phyloP scores from a whole-genome alignment of 2,888 invertebrate genomes.

The Sinelater perroti region DNA sequence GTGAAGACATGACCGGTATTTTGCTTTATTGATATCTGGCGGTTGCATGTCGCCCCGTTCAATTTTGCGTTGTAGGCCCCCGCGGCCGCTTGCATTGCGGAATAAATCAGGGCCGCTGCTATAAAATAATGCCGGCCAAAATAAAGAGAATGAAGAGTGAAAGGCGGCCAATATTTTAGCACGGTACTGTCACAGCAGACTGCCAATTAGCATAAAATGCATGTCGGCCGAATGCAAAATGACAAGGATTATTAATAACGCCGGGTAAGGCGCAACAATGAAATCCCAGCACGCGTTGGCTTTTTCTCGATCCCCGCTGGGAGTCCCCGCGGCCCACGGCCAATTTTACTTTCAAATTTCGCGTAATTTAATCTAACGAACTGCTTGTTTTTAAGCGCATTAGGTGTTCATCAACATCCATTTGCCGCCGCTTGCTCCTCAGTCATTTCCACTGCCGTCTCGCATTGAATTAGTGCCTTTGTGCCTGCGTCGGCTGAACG shows the following conservation, averaged over 20 bases:
- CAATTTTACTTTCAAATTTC: slow-evolving; percentile 24
- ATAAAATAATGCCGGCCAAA: slow-evolving; percentile 5
- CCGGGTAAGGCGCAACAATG: slow-evolving; percentile 11
- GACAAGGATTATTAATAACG: slow-evolving; percentile 16
- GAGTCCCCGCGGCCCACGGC: slow-evolving; percentile 25
- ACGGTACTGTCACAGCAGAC: slow-evolving; percentile 11
- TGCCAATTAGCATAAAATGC: slow-evolving; percentile 21
- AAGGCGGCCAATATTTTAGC: slow-evolving; percentile 14
- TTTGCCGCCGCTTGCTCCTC: too few relatives aligned
- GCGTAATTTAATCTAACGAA: slow-evolving; percentile 16
- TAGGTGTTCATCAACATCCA: slow-evolving; percentile 6
- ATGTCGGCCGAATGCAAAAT: slow-evolving; percentile 14
- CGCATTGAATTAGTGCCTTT: too few relatives aligned
- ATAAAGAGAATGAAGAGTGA: slow-evolving; percentile 24
- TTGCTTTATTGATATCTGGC: slow-evolving; percentile 23
- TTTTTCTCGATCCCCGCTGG: slow-evolving; percentile 22
- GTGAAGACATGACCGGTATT: slow-evolving; percentile 32
- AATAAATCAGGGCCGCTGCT: not conserved
- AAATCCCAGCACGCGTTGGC: slow-evolving; percentile 23
- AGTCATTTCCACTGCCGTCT: too few relatives aligned
- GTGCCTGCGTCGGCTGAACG: too few relatives aligned
- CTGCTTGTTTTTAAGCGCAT: slow-evolving; percentile 15
- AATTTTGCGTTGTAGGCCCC: slow-evolving; percentile 1
- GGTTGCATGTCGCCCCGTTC: not conserved
- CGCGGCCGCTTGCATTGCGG: not conserved